Percentiles rank a stretch among this genome's conserved stretches.
Evolutionary conservation across 1,140 invertebrate species (phyloP).

Genomic region (Goniozus legneri): DNA sequence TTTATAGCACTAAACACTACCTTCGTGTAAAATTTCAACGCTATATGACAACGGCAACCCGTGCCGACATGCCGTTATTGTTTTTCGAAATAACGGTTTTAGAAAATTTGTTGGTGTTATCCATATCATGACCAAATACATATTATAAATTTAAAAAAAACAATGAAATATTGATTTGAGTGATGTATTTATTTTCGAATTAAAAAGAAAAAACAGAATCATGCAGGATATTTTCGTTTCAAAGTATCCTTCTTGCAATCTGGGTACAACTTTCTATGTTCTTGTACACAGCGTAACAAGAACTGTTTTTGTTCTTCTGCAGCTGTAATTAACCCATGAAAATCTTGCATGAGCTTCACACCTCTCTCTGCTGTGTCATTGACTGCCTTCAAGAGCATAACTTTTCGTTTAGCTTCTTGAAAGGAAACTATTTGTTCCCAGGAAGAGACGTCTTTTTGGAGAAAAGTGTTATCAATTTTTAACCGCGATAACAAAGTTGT

Average conservation of each 20-base stretch:
- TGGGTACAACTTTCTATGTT: slow-evolving; percentile 28
- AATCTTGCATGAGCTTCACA: not conserved
- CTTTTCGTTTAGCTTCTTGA: not conserved
- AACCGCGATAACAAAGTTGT: not conserved
- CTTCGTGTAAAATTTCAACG: not conserved
- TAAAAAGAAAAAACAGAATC: not conserved
- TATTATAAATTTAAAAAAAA: not conserved
- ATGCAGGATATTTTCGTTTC: slow-evolving; percentile 12
- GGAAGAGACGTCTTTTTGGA: not conserved
- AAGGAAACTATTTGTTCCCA: not conserved
- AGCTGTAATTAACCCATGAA: slow-evolving; percentile 14
- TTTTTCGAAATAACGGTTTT: not conserved
- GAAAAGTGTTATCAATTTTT: not conserved
- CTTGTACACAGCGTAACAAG: slow-evolving; percentile 28
- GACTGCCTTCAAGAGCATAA: not conserved
- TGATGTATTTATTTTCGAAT: not conserved
- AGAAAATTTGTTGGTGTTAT: not conserved
- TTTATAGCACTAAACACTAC: not conserved
- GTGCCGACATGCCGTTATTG: not conserved
- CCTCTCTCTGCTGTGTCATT: not conserved
- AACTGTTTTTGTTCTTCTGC: slow-evolving; percentile 32
- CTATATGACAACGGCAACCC: not conserved
- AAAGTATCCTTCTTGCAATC: slow-evolving; percentile 29
- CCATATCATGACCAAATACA: not conserved
- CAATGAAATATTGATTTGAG: not conserved